phyloP scores from a whole-genome alignment of 2,888 invertebrate genomes.

The Limnephilus rhombicus region DNA sequence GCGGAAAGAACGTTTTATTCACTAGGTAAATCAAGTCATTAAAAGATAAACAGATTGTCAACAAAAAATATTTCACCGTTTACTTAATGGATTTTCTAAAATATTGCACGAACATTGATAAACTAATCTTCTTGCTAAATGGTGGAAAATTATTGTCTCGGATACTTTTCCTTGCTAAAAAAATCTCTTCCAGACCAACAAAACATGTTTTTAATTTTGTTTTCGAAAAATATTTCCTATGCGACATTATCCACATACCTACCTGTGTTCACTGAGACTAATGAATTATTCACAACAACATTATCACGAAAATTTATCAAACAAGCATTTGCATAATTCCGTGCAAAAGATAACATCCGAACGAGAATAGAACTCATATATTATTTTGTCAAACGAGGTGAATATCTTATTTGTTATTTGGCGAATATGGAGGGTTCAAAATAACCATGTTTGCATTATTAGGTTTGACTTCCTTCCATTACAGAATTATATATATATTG shows the following conservation, averaged over 20 bases:
- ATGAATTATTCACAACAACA: constrained; percentile 10
- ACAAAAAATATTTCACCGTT: no score
- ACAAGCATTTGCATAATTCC: constrained; percentile 9
- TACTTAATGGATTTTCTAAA: no score
- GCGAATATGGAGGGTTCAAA: not conserved
- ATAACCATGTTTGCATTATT: not conserved
- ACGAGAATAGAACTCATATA: not conserved
- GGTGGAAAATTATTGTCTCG: no score
- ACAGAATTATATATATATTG: not conserved
- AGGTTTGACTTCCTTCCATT: not conserved
- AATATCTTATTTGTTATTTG: not conserved
- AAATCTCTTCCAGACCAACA: no score
- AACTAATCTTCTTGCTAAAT: no score
- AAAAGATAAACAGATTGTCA: no score
- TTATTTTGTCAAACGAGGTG: not conserved
- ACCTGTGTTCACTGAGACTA: not conserved
- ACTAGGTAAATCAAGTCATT: no score
- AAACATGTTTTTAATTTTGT: not conserved
- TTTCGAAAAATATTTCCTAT: not conserved
- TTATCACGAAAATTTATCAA: not conserved
- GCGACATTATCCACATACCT: not conserved
- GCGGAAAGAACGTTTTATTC: no score
- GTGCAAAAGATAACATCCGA: not conserved
- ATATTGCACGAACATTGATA: no score
- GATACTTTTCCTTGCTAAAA: not conserved